Conservation (phyloP, 2,113 vertebrate genomes). For the Spea multiplicata region DNA sequence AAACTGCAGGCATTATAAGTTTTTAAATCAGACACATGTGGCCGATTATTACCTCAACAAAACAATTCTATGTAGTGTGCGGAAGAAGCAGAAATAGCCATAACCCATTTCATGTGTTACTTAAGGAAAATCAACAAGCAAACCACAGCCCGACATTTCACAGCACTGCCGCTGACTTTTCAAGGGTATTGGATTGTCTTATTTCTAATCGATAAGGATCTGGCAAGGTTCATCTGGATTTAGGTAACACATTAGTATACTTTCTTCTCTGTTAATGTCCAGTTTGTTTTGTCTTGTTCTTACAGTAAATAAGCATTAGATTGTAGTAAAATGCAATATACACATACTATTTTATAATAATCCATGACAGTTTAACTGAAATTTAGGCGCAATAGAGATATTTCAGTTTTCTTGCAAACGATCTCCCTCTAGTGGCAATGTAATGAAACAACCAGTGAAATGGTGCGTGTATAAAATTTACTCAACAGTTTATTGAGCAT, state of each 20-base stretch:
- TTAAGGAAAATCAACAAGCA: constrained; percentile 46
- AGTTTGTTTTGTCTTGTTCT: not conserved
- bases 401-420: not conserved
- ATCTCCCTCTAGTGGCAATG: not conserved
- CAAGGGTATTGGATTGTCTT: constrained; percentile 48
- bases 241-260: constrained; percentile 22
- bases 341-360: not conserved
- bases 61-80: constrained; percentile 18
- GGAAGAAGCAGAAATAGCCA: constrained; percentile 29
- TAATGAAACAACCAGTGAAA: too few relatives aligned
- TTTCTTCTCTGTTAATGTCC: not conserved
- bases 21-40: constrained; percentile 44
- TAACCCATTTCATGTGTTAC: constrained; percentile 46
- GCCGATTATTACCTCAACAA: constrained; percentile 26
- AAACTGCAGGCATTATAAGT: constrained; percentile 19
- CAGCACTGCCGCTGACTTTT: constrained; percentile 42
- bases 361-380: not conserved
- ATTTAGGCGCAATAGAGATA: not conserved
- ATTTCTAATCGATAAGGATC: constrained; percentile 26
- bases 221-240: constrained; percentile 29
- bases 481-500: too few relatives aligned
- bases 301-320: not conserved
- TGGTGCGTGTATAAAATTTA: too few relatives aligned
- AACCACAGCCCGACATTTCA: constrained; percentile 43
- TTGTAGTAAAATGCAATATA: not conserved